A percentile compares a stretch with the other conserved stretches of the same genome.
phyloP scores from a whole-genome alignment of 2,888 invertebrate species.

The Gastrophysa polygoni region DNA sequence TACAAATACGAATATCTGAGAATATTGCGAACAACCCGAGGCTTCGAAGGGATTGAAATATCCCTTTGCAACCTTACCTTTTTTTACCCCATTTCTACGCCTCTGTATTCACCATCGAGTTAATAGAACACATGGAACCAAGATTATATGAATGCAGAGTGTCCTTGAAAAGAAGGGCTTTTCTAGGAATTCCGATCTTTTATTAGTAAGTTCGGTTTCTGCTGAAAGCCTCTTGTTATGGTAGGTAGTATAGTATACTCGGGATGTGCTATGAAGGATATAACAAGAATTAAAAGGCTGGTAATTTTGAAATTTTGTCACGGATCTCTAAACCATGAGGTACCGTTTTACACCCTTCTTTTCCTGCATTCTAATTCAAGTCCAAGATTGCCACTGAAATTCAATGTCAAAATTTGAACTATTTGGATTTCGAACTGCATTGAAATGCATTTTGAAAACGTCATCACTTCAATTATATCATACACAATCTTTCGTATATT shows the following conservation, averaged over 20 bases:
- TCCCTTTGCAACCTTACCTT: neutral
- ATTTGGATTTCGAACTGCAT: too few species aligned
- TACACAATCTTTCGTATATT: too few species aligned
- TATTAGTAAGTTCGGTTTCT: constrained; percentile 18
- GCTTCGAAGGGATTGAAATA: neutral
- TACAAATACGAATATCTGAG: too few species aligned
- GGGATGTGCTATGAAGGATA: neutral
- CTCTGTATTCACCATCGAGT: constrained; percentile 19
- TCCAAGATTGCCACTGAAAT: too few species aligned
- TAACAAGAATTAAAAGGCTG: neutral
- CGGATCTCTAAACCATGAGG: too few species aligned
- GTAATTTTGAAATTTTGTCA: neutral
- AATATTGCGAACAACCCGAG: too few species aligned
- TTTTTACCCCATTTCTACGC: constrained; percentile 1
- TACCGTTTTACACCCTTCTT: too few species aligned
- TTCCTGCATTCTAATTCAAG: too few species aligned
- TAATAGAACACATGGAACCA: constrained; percentile 24
- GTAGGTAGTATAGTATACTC: constrained; percentile 8
- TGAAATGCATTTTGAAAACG: too few species aligned
- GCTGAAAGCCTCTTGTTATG: neutral
- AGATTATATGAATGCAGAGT: constrained; percentile 19
- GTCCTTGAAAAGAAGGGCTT: constrained; percentile 31
- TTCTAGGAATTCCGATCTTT: constrained; percentile 30
- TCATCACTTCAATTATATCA: too few species aligned
- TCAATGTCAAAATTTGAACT: too few species aligned